Evolutionary conservation across 2,888 invertebrate genomes (phyloP).

Genomic region (Agrochola circellaris): DNA sequence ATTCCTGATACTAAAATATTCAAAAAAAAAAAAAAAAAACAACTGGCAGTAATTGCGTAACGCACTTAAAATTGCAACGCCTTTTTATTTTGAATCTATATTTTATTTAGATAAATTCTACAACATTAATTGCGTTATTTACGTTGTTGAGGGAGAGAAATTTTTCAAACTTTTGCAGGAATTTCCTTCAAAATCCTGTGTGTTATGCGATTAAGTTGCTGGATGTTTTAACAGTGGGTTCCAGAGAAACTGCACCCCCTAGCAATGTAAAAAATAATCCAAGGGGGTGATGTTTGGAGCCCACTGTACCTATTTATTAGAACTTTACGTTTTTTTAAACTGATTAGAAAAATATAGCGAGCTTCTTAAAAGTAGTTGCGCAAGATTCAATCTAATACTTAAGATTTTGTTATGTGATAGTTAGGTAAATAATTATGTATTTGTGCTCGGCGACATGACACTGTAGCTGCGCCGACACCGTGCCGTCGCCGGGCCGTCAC

Average conservation of each 20-base stretch:
- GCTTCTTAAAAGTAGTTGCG: slow-evolving; percentile 18
- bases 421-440: not conserved
- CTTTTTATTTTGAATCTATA: not conserved
- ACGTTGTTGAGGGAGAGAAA: too few relatives aligned
- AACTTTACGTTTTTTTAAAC: not conserved
- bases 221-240: not conserved
- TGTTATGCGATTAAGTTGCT: not conserved
- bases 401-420: slow-evolving; percentile 12
- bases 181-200: not conserved
- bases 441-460: too few relatives aligned
- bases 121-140: not conserved
- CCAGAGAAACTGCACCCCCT: too few relatives aligned
- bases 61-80: not conserved
- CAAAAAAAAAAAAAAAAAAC: not conserved
- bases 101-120: too few relatives aligned
- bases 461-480: too few relatives aligned
- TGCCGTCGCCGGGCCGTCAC: too few relatives aligned
- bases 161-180: not conserved
- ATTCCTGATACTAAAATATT: too few relatives aligned
- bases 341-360: slow-evolving; percentile 11
- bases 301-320: not conserved
- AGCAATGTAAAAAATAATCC: too few relatives aligned
- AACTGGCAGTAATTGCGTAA: not conserved
- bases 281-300: too few relatives aligned
- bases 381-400: not conserved